These are phyloP conservation scores for Myripristis jacobus DNA, from an alignment of 2,797 vertebrate genomes.

Conservation along the genomic window DNA sequence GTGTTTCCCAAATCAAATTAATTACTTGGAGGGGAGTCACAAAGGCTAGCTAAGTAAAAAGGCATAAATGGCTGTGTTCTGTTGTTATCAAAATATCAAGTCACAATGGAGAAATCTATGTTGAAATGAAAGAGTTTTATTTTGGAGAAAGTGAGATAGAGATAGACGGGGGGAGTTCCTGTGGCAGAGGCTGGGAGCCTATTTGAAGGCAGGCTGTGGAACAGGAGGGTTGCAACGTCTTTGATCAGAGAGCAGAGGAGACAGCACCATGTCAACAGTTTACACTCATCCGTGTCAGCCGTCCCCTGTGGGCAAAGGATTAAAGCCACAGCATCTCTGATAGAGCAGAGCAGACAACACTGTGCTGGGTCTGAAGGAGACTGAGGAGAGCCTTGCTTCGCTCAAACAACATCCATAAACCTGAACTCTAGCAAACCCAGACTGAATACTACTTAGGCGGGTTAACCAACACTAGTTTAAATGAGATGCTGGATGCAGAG, in stretches of 20 bases:
- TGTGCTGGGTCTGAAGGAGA: constrained; percentile 64
- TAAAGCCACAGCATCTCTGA: constrained; percentile 80
- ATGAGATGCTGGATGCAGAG: constrained; percentile 26
- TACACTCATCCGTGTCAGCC: constrained; percentile 82
- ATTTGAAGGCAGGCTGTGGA: constrained; percentile 81
- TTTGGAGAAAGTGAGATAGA: constrained; percentile 44
- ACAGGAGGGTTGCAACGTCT: constrained; percentile 75
- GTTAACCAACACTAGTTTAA: constrained; percentile 38
- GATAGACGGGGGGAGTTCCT: constrained; percentile 40
- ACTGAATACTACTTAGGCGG: constrained; percentile 40
- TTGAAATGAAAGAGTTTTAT: background rate
- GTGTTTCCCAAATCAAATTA: constrained; percentile 53
- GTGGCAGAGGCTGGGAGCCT: constrained; percentile 61
- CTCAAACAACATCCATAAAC: constrained; percentile 44
- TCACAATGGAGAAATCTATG: constrained; percentile 1
- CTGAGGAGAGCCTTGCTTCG: constrained; percentile 37
- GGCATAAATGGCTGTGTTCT: constrained; percentile 56
- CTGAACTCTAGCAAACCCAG: constrained; percentile 32
- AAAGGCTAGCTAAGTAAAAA: constrained; percentile 32
- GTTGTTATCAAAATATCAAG: constrained; percentile 52
- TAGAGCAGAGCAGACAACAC: constrained; percentile 72
- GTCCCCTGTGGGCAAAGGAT: constrained; percentile 81
- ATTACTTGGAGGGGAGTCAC: constrained; percentile 52
- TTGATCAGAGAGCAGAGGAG: constrained; percentile 83
- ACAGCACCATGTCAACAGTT: constrained; percentile 85